phyloP scores from a whole-genome alignment of 1,140 invertebrate species.

The Chrysopa pallens region DNA sequence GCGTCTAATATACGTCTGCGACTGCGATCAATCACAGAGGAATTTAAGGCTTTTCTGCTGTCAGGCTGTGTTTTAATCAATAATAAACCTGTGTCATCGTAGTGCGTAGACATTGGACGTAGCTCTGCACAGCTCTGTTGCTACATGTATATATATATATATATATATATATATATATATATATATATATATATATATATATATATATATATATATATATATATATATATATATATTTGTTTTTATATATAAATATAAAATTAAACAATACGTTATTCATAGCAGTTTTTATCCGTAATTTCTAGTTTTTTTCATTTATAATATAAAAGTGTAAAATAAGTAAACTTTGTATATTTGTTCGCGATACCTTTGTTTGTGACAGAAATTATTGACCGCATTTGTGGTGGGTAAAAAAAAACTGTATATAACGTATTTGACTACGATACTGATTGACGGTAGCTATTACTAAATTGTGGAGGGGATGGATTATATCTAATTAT shows the following conservation, averaged over 20 bases:
- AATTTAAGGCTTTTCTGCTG: neutral
- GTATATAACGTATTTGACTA: too few relatives aligned
- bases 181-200: conserved; percentile 5
- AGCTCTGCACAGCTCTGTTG: neutral
- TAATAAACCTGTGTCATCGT: neutral
- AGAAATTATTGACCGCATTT: too few relatives aligned
- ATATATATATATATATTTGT: conserved; percentile 13
- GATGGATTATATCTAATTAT: too few relatives aligned
- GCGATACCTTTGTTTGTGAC: too few relatives aligned
- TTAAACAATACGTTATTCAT: neutral
- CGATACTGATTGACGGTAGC: too few relatives aligned
- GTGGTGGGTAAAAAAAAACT: too few relatives aligned
- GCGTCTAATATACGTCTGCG: neutral
- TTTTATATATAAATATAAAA: conserved; percentile 1
- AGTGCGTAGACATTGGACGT: neutral
- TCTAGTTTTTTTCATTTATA: neutral
- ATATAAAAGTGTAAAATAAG: neutral
- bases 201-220: conserved; percentile 18
- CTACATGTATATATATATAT: neutral
- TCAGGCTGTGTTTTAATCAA: neutral
- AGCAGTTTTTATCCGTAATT: neutral
- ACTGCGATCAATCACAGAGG: neutral
- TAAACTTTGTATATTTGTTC: neutral
- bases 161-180: conserved; percentile 1
- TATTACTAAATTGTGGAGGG: too few relatives aligned